Conservation (phyloP, 2,113 vertebrate genomes). For the Mustela lutreola region DNA sequence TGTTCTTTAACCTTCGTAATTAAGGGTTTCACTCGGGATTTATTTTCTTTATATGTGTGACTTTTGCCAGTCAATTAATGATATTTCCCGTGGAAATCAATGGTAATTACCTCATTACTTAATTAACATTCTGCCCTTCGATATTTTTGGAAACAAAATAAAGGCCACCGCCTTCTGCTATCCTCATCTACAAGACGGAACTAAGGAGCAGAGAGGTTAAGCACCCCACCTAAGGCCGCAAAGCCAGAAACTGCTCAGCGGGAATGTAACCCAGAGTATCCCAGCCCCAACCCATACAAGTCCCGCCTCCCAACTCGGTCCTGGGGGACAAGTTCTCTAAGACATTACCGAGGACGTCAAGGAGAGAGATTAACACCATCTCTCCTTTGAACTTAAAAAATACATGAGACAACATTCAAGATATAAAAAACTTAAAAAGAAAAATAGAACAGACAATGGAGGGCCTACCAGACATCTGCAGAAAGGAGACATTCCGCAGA, state of each 20-base stretch:
- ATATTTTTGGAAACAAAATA: background rate
- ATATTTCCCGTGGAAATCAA: conserved; percentile 24
- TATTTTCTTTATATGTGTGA: background rate
- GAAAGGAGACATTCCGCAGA: background rate
- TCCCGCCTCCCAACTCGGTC: background rate
- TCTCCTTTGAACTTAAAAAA: background rate
- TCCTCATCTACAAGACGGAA: background rate
- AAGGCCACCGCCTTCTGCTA: background rate
- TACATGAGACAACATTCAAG: background rate
- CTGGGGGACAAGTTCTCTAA: background rate
- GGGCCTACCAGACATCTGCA: background rate
- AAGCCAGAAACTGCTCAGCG: background rate
- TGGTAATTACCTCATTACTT: background rate
- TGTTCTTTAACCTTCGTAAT: background rate
- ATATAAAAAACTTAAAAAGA: background rate
- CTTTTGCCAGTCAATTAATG: background rate
- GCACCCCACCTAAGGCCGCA: background rate
- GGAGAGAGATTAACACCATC: background rate
- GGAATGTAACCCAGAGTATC: background rate
- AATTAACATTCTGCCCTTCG: background rate
- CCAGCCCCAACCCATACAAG: background rate
- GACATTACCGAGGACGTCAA: background rate
- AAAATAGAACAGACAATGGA: background rate
- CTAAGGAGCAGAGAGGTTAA: background rate
- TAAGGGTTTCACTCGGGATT: background rate